Percentiles rank a stretch among this genome's conserved stretches.
Evolutionary conservation across 2,113 vertebrate genomes (phyloP).

Genomic region (Saimiri boliviensis): DNA sequence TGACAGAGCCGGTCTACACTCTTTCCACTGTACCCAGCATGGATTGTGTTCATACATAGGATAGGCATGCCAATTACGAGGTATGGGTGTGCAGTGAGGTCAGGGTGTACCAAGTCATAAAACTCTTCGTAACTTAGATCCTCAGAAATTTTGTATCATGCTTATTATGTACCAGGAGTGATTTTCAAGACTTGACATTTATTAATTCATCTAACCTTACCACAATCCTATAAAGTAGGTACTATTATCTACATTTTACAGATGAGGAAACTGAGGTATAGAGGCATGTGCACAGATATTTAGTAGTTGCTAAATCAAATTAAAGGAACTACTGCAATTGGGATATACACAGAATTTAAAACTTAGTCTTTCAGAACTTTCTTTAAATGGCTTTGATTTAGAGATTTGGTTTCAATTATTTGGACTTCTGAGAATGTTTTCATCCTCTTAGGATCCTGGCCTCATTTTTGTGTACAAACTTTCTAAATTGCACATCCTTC

Average conservation of each 20-base stretch:
- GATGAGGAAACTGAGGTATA: neutral
- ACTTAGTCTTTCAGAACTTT: neutral
- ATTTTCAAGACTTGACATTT: neutral
- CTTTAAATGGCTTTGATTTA: neutral
- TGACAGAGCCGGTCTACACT: neutral
- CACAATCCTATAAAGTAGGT: neutral
- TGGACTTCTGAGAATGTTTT: neutral
- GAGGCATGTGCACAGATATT: neutral
- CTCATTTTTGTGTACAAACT: neutral
- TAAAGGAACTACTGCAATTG: neutral
- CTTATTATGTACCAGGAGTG: neutral
- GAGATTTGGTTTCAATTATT: neutral
- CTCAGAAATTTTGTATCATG: neutral
- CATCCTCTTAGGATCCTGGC: neutral
- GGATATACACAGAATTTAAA: constrained; percentile 23
- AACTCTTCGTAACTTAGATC: neutral
- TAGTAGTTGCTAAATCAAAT: neutral
- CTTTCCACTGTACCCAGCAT: neutral
- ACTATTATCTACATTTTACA: neutral
- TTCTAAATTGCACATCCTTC: neutral
- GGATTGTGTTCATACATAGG: neutral
- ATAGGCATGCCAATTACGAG: neutral
- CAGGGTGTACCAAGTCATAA: neutral
- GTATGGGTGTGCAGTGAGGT: neutral
- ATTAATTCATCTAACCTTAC: neutral